A percentile compares a stretch with the other conserved stretches of the same genome.
phyloP scores from a whole-genome alignment of 2,888 invertebrate genomes.

The Heteromyza rotundicornis region DNA sequence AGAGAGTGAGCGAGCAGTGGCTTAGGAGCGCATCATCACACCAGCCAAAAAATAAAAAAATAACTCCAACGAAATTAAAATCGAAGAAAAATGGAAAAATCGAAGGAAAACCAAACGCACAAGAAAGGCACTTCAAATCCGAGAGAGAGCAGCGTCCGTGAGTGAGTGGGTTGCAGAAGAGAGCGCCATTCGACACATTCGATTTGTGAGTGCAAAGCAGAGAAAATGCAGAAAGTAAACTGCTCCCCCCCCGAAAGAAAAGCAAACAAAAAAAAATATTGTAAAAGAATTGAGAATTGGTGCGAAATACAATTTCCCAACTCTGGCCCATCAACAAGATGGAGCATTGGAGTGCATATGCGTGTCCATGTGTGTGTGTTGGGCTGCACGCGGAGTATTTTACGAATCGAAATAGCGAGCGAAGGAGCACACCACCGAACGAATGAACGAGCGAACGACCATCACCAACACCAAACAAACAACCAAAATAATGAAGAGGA shows the following conservation, averaged over 20 bases:
- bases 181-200: neutral
- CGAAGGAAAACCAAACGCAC: slow-evolving; percentile 18
- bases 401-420: neutral
- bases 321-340: neutral
- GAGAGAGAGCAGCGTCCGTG: neutral
- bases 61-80: neutral
- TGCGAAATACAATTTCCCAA: slow-evolving; percentile 31
- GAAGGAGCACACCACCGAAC: neutral
- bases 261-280: neutral
- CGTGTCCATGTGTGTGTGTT: too few relatives aligned
- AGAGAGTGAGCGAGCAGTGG: neutral
- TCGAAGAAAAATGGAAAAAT: slow-evolving; percentile 15
- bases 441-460: neutral
- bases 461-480: neutral
- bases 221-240: neutral
- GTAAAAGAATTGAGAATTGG: slow-evolving; percentile 28
- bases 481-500: neutral
- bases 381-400: too few relatives aligned
- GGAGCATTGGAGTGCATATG: too few relatives aligned
- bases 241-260: neutral
- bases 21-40: neutral
- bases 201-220: neutral
- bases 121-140: neutral
- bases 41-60: neutral
- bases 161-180: neutral